Base-by-base conservation (phyloP, 1,140 invertebrate genomes). In the Macrobrachium nipponense region DNA sequence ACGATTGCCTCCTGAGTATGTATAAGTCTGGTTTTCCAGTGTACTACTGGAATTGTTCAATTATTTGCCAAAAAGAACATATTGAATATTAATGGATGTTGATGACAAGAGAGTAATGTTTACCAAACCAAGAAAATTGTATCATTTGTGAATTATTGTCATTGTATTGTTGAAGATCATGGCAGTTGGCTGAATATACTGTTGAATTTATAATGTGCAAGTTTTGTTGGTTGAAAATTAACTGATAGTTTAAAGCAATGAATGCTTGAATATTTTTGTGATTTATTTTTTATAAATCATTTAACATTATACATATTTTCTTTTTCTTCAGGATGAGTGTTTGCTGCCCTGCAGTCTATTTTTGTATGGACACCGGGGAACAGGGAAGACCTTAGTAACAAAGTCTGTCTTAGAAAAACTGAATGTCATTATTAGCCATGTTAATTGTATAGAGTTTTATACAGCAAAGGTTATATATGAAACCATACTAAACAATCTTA, bases 381-480 rank as follows among this genome's bases (percentile, higher is more conserved):
- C 95, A 17, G 96, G 96, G 27, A 98, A 98, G 92, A 94, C 94
- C 43, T 90, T 94, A 1, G 92, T 96, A 66, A 90, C 96, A 4
- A 91, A 91, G 68, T 91, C 91, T 20, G 90, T 96, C 17, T 90
- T 97, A 0, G 89, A 92, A 23, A 90, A 93, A 87, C 91, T 94
- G 61, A 89, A 92, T 12, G 94, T 94, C 66, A 94, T 93, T 90
- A 91, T 93, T 89, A 94, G 94, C 36, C 90, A 94, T 72, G 91
- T 97, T n/a, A 96, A 97, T 91, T 96, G 96, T 90, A 93, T 96
- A 10, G 96, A 97, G 90, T 96, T 95, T 90, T 95, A 95, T 89
- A 93, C 93, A n/a, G 91, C 92, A 4, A 95, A 94, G 91, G 94
- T 96, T 77, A 91, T 97, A 64, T 95, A 94, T 89, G 95, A 97